Evolutionary conservation across 2,797 vertebrate species (phyloP).

Genomic region (Schizopygopsis pylzovi): DNA sequence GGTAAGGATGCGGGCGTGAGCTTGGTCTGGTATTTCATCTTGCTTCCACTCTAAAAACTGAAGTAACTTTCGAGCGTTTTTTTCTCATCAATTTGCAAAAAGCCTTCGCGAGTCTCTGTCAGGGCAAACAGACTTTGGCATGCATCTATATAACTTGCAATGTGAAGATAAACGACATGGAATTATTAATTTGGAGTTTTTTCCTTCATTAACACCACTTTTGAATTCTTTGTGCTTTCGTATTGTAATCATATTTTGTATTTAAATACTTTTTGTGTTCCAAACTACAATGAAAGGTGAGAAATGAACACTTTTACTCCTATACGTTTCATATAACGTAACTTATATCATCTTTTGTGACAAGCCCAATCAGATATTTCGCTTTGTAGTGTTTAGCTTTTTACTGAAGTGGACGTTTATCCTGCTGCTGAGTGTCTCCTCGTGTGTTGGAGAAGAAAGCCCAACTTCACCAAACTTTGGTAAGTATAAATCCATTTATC

Average conservation of each 20-base stretch:
- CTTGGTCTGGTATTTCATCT: neutral
- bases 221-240: conserved; percentile 45
- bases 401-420: conserved; percentile 38
- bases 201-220: conserved; percentile 72
- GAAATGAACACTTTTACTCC: neutral
- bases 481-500: conserved; percentile 4
- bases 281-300: conserved; percentile 55
- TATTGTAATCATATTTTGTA: neutral
- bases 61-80: neutral
- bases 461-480: conserved; percentile 28
- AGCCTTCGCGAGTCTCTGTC: neutral
- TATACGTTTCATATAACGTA: no score
- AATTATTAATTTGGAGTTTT: conserved; percentile 5
- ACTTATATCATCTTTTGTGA: neutral
- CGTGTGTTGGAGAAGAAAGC: conserved; percentile 33
- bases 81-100: neutral
- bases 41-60: neutral
- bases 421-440: conserved; percentile 35
- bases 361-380: neutral
- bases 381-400: neutral
- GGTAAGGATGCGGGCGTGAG: neutral
- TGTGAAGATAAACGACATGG: neutral
- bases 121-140: neutral
- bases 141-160: neutral
- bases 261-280: neutral